Evolutionary conservation across 2,888 invertebrate genomes (phyloP).

Genomic region (Tillus elongatus): DNA sequence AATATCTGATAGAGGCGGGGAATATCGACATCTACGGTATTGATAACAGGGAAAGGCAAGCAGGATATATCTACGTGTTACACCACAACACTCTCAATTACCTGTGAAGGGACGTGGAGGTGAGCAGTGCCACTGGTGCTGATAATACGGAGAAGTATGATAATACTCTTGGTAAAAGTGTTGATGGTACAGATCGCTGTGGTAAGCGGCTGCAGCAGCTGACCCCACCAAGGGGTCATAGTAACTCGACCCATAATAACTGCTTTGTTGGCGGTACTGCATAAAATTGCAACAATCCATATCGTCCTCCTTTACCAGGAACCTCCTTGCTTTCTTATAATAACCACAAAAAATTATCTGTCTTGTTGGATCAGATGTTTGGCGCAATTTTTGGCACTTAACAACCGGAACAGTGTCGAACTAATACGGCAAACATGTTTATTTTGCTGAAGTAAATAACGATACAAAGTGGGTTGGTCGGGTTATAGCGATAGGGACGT

Average conservation of each 20-base stretch:
- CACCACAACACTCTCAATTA: slow-evolving; percentile 25
- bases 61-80: not conserved
- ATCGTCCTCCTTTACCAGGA: too few relatives aligned
- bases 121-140: slow-evolving; percentile 37
- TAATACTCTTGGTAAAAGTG: slow-evolving; percentile 34
- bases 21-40: too few relatives aligned
- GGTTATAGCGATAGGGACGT: too few relatives aligned
- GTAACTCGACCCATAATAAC: slow-evolving; percentile 33
- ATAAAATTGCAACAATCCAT: slow-evolving; percentile 42
- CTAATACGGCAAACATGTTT: too few relatives aligned
- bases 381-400: too few relatives aligned
- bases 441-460: too few relatives aligned
- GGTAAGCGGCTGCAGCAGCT: slow-evolving; percentile 26
- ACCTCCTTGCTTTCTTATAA: too few relatives aligned
- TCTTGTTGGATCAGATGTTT: too few relatives aligned
- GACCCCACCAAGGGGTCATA: slow-evolving; percentile 33
- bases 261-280: slow-evolving; percentile 35
- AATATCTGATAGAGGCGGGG: too few relatives aligned
- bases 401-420: too few relatives aligned
- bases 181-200: slow-evolving; percentile 31
- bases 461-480: too few relatives aligned
- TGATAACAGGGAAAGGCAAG: not conserved
- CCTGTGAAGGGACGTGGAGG: slow-evolving; percentile 32
- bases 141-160: slow-evolving; percentile 27
- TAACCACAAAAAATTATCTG: too few relatives aligned